Percentiles rank a stretch among this genome's conserved stretches.
These are phyloP conservation scores for Mesocricetus auratus DNA, from an alignment of 2,113 vertebrate species.

Conservation along the genomic window DNA sequence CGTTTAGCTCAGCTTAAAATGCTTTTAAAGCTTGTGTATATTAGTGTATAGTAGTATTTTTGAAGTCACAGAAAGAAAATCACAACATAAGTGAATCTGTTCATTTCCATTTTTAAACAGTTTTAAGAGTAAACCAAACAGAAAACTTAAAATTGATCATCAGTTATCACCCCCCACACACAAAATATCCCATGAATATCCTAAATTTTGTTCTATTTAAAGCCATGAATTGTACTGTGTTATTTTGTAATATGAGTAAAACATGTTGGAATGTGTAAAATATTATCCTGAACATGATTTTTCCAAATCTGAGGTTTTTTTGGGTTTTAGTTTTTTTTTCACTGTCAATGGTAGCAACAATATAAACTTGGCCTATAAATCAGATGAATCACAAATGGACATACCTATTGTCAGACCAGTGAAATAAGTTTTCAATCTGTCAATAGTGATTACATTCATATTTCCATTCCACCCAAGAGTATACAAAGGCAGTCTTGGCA, in stretches of 20 bases:
- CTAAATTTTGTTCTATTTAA: not conserved
- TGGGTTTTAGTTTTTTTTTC: not conserved
- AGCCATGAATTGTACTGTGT: not conserved
- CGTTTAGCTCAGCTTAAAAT: not conserved
- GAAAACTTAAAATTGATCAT: not conserved
- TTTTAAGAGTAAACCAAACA: not conserved
- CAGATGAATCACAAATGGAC: not conserved
- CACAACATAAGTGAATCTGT: not conserved
- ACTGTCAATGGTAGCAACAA: not conserved
- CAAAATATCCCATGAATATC: not conserved
- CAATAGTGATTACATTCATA: not conserved
- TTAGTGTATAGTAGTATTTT: not conserved
- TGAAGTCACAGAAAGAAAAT: slow-evolving; percentile 12
- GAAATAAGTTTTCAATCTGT: not conserved
- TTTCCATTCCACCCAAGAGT: not conserved
- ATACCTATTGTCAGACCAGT: not conserved
- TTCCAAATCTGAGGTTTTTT: not conserved
- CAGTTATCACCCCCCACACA: not conserved
- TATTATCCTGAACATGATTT: not conserved
- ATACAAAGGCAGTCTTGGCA: not conserved
- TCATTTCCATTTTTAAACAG: not conserved
- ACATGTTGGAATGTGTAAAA: not conserved
- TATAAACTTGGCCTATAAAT: not conserved
- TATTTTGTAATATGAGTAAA: not conserved
- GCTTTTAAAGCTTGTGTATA: not conserved